Evolutionary conservation across 2,888 invertebrate genomes (phyloP).

Genomic region (Drosophila anomelani): DNA sequence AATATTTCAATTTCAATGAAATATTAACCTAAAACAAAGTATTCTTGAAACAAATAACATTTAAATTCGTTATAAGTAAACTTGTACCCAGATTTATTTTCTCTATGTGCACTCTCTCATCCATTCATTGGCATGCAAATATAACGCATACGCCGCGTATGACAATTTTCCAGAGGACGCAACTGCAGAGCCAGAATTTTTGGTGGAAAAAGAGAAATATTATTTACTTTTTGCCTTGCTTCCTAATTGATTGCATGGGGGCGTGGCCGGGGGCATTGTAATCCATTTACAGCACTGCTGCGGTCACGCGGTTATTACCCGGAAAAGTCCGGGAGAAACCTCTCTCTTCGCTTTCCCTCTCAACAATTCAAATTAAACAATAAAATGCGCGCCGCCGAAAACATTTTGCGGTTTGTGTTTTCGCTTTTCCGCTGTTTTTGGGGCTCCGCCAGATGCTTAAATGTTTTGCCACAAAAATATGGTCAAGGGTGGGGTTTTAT

Average conservation of each 20-base stretch:
- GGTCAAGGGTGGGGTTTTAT: constrained; percentile 9
- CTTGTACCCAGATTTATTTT: background rate
- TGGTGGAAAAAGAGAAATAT: background rate
- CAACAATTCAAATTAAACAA: constrained; percentile 68
- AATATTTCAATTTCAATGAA: background rate
- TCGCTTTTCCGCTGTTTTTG: constrained; percentile 6
- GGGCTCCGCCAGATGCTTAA: constrained; percentile 9
- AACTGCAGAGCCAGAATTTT: constrained; percentile 2
- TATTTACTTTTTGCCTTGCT: constrained; percentile 20
- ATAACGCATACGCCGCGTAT: constrained; percentile 55
- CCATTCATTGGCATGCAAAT: constrained; percentile 32
- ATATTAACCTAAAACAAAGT: background rate
- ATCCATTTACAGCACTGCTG: constrained; percentile 33
- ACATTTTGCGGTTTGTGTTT: constrained; percentile 40
- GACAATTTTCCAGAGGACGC: constrained; percentile 27
- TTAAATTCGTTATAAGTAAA: background rate
- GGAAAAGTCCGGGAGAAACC: background rate
- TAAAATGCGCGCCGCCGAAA: constrained; percentile 57
- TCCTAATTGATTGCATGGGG: constrained; percentile 34
- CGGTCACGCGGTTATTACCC: constrained; percentile 24
- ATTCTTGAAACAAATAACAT: background rate
- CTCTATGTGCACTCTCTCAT: background rate
- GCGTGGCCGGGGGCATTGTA: constrained; percentile 17
- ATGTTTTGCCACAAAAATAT: constrained; percentile 28
- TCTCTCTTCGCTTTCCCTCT: constrained; percentile 8